Conservation (phyloP, 2,797 vertebrate genomes). For the Protonibea diacanthus region DNA sequence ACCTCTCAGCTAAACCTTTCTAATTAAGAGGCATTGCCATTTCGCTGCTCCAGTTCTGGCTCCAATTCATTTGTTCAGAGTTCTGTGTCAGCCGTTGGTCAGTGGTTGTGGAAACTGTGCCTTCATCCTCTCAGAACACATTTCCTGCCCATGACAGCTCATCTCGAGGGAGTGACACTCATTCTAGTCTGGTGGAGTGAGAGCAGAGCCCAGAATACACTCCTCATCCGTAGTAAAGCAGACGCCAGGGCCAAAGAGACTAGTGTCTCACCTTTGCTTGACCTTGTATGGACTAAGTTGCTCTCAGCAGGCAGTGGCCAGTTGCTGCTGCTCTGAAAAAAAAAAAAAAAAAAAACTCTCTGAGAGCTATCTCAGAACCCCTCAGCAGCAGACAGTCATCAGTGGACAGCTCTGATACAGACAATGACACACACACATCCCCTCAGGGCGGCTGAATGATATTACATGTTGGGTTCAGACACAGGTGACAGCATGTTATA, state of each 20-base stretch:
- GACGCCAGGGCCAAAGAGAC: slow-evolving; percentile 67
- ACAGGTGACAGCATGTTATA: slow-evolving; percentile 35
- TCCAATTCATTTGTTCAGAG: slow-evolving; percentile 34
- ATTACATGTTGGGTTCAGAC: slow-evolving; percentile 44
- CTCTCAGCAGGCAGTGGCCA: slow-evolving; percentile 69
- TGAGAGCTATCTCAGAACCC: slow-evolving; percentile 23
- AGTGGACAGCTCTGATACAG: slow-evolving; percentile 35
- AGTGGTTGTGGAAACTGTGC: slow-evolving; percentile 34
- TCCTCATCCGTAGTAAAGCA: slow-evolving; percentile 68
- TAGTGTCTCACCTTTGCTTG: slow-evolving; percentile 85
- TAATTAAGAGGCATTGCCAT: slow-evolving; percentile 54
- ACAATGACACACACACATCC: slow-evolving; percentile 31
- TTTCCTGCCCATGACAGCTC: slow-evolving; percentile 84
- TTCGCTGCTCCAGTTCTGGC: slow-evolving; percentile 18
- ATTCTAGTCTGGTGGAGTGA: slow-evolving; percentile 85
- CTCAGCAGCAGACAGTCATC: slow-evolving; percentile 25
- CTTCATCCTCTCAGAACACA: slow-evolving; percentile 58
- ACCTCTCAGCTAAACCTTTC: slow-evolving; percentile 47
- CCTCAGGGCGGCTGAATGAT: slow-evolving; percentile 36
- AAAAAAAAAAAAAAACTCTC: slow-evolving; percentile 41
- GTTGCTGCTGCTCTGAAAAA: slow-evolving; percentile 32
- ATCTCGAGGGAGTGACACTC: slow-evolving; percentile 87
- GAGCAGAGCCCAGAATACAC: slow-evolving; percentile 83
- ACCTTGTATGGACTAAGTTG: slow-evolving; percentile 84
- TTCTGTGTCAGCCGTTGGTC: slow-evolving; percentile 45